Evolutionary conservation across 2,888 invertebrate species (phyloP).

Genomic region (Cheiracanthium punctorium): DNA sequence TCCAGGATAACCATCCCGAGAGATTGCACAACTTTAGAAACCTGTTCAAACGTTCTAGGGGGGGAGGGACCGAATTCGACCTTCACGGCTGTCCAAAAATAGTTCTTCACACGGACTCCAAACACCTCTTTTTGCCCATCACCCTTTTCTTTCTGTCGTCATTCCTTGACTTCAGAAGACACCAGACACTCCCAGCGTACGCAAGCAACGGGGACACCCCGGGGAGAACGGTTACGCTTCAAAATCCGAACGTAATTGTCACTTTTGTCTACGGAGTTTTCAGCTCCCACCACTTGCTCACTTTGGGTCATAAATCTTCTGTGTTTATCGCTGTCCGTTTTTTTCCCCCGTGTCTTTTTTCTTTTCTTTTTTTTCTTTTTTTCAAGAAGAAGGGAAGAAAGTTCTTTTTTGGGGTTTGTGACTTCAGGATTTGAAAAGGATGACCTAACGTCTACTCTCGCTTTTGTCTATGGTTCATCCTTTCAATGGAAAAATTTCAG

Average conservation of each 20-base stretch:
- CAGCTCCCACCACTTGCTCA: slow-evolving; percentile 18
- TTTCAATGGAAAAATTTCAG: neutral
- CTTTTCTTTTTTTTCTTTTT: no score
- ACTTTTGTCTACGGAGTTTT: slow-evolving; percentile 29
- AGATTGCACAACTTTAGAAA: no score
- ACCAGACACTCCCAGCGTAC: neutral
- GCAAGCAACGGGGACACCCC: neutral
- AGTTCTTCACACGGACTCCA: neutral
- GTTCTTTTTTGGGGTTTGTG: neutral
- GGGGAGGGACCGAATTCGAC: neutral
- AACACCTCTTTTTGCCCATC: neutral
- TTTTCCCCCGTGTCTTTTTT: no score
- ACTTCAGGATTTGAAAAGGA: neutral
- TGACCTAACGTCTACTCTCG: neutral
- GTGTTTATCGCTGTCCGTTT: slow-evolving; percentile 35
- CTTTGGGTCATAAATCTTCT: slow-evolving; percentile 30
- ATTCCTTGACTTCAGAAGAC: neutral
- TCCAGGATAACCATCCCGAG: no score
- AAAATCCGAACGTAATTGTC: slow-evolving; percentile 51
- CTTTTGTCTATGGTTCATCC: neutral
- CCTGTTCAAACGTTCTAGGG: no score
- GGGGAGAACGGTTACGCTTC: neutral
- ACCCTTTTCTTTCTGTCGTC: neutral
- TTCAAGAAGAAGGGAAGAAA: neutral
- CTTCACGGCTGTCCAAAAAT: neutral